Conservation (phyloP, 2,797 vertebrate species). For the Coregonus ussuriensis region DNA sequence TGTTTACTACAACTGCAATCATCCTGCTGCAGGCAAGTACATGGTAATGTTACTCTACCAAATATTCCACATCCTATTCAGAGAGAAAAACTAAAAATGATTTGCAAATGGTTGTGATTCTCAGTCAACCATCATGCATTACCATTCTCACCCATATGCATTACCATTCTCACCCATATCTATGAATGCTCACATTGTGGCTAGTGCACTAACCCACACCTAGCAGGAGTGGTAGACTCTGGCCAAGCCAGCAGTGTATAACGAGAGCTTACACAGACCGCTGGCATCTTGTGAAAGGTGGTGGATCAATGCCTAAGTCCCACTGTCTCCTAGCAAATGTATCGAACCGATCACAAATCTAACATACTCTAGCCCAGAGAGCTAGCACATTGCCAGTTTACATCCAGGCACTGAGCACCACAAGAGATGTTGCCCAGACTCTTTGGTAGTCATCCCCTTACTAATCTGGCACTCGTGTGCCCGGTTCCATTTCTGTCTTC, state of each 20-base stretch:
- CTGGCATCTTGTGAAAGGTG: slow-evolving; percentile 43
- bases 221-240: slow-evolving; percentile 19
- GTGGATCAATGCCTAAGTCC: slow-evolving; percentile 21
- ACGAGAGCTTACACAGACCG: slow-evolving; percentile 33
- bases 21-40: slow-evolving; percentile 47
- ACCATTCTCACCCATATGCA: slow-evolving; percentile 2
- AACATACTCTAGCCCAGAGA: slow-evolving; percentile 37
- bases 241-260: slow-evolving; percentile 30
- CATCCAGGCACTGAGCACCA: slow-evolving; percentile 13
- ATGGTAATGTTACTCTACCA: slow-evolving; percentile 41
- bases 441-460: slow-evolving; percentile 16
- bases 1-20: slow-evolving; percentile 58
- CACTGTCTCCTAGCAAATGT: slow-evolving; percentile 30
- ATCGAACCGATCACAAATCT: slow-evolving; percentile 42
- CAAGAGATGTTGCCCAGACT: slow-evolving; percentile 7
- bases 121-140: slow-evolving; percentile 48
- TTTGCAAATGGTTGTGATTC: slow-evolving; percentile 60
- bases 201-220: slow-evolving; percentile 25
- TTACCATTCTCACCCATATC: slow-evolving; percentile 55
- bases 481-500: slow-evolving; percentile 44
- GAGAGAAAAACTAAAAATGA: slow-evolving; percentile 52
- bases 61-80: slow-evolving; percentile 59
- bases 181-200: slow-evolving; percentile 35
- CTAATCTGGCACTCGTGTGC: slow-evolving; percentile 45
- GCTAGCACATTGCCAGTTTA: slow-evolving; percentile 20